Base-by-base conservation (phyloP, 2,797 vertebrate species). In the Coilia nasus region DNA sequence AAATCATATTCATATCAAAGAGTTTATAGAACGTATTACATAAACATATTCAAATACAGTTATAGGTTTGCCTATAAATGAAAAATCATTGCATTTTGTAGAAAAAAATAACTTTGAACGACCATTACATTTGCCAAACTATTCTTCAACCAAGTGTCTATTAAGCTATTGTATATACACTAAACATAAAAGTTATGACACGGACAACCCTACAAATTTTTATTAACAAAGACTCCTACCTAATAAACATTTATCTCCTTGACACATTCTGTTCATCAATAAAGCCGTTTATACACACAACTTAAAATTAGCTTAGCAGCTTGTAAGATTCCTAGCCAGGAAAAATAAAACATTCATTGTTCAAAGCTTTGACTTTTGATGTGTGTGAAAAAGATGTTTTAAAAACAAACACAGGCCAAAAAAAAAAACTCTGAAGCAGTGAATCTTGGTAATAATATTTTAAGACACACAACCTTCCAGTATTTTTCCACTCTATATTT, bases 401-500 rank as follows among this genome's bases (percentile, higher is more conserved):
- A 54, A 71, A 71, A 12, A 23, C 60, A 64, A 71, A 71, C 64
- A 71, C 28, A 35, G 67, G 5, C 28, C 31, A 31, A 35, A 41
- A 15, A 54, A 54, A 54, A 54, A 54, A 54, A 54, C 9, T 7
- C 31, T 35, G 35, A 23, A 44, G 6, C 71, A 44, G 35, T 78
- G 71, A 44, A 78, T 78, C 17, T 78, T 35, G 35, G 35, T 44
- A 41, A 78, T 78, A 78, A 21, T 19, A 78, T 78, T 78, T 41
- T 21, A 78, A 21, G 67, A 75, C 67, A 75, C 67, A 41, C 31
- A 31, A 44, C 71, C 71, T 78, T 44, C 71, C 71, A 78, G 71
- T 21, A 78, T 78, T 41, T 71, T 41, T 78, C 71, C 35, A 41
- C 71, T 78, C 71, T 44, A 78, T 78, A 44, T 78, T 78, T 78